Percentiles rank a stretch among this genome's conserved stretches.
Evolutionary conservation across 2,888 invertebrate genomes (phyloP).

Genomic region (Pseudococcus longispinus): DNA sequence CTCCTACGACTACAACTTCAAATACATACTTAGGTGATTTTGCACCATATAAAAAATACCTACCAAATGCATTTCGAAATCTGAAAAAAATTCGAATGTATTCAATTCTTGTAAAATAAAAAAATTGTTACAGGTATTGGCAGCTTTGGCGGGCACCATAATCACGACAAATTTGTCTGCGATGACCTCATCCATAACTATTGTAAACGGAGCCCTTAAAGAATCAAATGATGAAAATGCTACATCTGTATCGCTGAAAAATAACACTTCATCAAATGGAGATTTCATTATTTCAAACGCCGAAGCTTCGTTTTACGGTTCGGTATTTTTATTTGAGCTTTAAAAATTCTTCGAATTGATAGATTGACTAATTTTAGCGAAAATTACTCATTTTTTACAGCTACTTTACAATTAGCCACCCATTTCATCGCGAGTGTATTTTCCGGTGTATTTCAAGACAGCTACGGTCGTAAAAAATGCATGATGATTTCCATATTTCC

Average conservation of each 20-base stretch:
- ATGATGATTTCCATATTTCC: slow-evolving; percentile 26
- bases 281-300: slow-evolving; percentile 2
- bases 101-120: background rate
- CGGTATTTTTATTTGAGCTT: background rate
- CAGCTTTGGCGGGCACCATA: slow-evolving; percentile 21
- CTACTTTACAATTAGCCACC: slow-evolving; percentile 3
- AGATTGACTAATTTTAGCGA: too few species aligned
- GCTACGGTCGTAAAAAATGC: slow-evolving; percentile 36
- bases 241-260: background rate
- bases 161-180: slow-evolving; percentile 28
- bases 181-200: slow-evolving; percentile 18
- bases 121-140: background rate
- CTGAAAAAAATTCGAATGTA: background rate
- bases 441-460: slow-evolving; percentile 23
- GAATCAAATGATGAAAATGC: background rate
- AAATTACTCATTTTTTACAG: background rate
- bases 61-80: background rate
- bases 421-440: slow-evolving; percentile 32
- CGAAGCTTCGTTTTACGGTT: slow-evolving; percentile 39
- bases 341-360: background rate
- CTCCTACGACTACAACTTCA: too few species aligned
- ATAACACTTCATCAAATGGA: background rate
- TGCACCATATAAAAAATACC: too few species aligned
- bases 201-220: slow-evolving; percentile 26
- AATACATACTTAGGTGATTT: too few species aligned